phyloP scores from a whole-genome alignment of 2,113 vertebrate genomes.

The Paratilapia polleni region DNA sequence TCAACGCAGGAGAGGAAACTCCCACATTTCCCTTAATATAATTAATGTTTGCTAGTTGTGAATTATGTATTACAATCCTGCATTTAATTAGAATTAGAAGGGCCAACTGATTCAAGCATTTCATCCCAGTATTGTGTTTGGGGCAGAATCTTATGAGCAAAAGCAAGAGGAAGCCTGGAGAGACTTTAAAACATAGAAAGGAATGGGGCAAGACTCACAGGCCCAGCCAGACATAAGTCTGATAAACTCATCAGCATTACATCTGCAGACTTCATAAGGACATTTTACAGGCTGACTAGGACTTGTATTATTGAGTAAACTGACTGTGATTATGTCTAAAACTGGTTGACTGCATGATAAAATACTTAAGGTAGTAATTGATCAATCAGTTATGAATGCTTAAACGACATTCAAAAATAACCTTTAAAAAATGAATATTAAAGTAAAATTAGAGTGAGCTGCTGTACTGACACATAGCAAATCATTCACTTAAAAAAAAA shows the following conservation, averaged over 20 bases:
- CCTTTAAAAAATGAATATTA: neutral
- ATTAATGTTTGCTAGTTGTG: neutral
- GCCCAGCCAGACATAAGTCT: neutral
- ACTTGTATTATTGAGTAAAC: neutral
- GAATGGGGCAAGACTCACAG: no score
- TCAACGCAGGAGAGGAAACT: fast-evolving
- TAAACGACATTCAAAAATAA: neutral
- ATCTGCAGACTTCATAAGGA: neutral
- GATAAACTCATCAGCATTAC: neutral
- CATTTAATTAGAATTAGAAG: neutral
- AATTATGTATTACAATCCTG: neutral
- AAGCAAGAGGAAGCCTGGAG: no score
- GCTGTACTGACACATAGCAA: neutral
- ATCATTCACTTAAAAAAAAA: neutral
- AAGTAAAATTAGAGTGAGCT: no score
- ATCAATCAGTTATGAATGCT: no score
- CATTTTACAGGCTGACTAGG: neutral
- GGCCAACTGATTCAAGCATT: neutral
- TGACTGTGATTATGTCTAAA: neutral
- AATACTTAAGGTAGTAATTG: neutral
- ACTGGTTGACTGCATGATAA: neutral
- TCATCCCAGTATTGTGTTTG: neutral
- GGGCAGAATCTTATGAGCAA: neutral
- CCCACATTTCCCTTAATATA: neutral
- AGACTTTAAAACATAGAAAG: no score